Evolutionary conservation across 2,888 invertebrate species (phyloP).

Genomic region (Athrips mouffetella): DNA sequence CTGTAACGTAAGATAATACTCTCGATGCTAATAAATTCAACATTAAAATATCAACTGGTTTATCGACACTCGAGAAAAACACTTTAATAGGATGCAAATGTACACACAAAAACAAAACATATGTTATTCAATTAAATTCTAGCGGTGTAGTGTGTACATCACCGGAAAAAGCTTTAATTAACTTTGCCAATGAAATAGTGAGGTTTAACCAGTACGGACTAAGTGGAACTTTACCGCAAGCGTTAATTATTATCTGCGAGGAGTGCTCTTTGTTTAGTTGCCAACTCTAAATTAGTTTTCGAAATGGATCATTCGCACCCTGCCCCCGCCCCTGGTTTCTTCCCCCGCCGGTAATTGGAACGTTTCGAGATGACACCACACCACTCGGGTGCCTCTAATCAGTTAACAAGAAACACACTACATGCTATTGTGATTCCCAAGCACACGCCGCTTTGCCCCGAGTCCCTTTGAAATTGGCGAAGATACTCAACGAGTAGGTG

Average conservation of each 20-base stretch:
- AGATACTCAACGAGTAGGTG: neutral
- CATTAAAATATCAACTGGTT: neutral
- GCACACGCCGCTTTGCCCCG: slow-evolving; percentile 41
- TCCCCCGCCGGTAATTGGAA: slow-evolving; percentile 71
- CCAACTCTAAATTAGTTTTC: slow-evolving; percentile 79
- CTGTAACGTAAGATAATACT: neutral
- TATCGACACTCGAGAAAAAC: too few species aligned
- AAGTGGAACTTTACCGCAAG: slow-evolving; percentile 76
- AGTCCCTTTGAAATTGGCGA: slow-evolving; percentile 29
- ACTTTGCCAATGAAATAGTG: slow-evolving; percentile 61
- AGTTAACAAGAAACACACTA: slow-evolving; percentile 73
- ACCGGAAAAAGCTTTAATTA: slow-evolving; percentile 56
- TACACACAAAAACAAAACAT: neutral
- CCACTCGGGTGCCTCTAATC: slow-evolving; percentile 73
- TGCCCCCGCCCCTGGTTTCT: slow-evolving; percentile 35
- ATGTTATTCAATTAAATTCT: slow-evolving; percentile 8
- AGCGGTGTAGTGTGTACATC: slow-evolving; percentile 19
- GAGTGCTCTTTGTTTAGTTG: slow-evolving; percentile 79
- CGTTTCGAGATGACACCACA: slow-evolving; percentile 74
- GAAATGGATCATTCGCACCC: slow-evolving; percentile 79
- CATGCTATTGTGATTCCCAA: slow-evolving; percentile 59
- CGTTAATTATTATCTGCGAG: slow-evolving; percentile 78
- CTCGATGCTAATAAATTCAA: neutral
- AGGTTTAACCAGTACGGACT: slow-evolving; percentile 68
- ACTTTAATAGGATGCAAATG: too few species aligned